Percentiles rank a stretch among this genome's conserved stretches.
phyloP scores from a whole-genome alignment of 2,888 invertebrate genomes.

The Tipula vernalis region DNA sequence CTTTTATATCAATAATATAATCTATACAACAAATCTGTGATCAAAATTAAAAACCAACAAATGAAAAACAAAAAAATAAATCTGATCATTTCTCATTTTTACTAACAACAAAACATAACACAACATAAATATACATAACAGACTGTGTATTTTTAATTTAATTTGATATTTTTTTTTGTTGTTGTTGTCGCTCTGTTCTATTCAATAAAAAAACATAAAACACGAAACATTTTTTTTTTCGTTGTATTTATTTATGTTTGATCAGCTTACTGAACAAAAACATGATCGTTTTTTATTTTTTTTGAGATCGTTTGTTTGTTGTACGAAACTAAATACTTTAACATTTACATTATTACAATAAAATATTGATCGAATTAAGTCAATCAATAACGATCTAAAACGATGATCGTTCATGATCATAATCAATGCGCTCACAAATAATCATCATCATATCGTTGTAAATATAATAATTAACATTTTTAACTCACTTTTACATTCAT shows the following conservation, averaged over 20 bases:
- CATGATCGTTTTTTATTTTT: not conserved
- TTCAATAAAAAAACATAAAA: not conserved
- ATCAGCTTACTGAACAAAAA: not conserved
- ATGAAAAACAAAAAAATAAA: not conserved
- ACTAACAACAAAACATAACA: not conserved
- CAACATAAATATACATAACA: not conserved
- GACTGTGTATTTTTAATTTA: not conserved
- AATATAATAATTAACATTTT: not conserved
- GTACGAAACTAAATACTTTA: not conserved
- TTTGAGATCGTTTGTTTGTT: not conserved
- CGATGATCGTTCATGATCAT: not conserved
- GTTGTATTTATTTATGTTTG: not conserved
- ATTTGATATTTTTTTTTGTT: not conserved
- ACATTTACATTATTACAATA: not conserved
- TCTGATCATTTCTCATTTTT: not conserved
- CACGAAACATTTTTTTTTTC: not conserved
- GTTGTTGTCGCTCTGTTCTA: not conserved
- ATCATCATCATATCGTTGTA: not conserved
- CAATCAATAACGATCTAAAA: not conserved
- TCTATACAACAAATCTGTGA: not conserved
- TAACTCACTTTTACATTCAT: not conserved
- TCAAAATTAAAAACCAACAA: not conserved
- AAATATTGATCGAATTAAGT: not conserved
- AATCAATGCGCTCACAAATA: not conserved
- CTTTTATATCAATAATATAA: not conserved